These are phyloP conservation scores for Lamprotornis superbus DNA, from an alignment of 2,113 vertebrate genomes.

Conservation along the genomic window DNA sequence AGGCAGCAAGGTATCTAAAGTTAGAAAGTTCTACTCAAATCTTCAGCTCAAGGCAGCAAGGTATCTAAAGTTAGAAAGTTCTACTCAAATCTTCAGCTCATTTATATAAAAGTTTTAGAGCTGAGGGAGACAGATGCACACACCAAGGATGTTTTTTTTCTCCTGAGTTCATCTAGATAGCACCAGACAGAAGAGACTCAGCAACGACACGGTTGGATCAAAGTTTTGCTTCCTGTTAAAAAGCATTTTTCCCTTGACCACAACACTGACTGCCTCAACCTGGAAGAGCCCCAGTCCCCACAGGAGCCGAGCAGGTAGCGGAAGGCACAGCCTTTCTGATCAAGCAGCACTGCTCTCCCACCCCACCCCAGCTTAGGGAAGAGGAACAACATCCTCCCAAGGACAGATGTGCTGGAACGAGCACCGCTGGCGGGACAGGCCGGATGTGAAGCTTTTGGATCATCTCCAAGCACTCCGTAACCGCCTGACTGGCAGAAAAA, in stretches of 20 bases:
- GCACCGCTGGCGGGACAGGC: fast-evolving
- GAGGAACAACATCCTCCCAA: not conserved
- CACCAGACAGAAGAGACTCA: not conserved
- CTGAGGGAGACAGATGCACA: not conserved
- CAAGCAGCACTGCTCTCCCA: fast-evolving
- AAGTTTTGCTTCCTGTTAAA: not conserved
- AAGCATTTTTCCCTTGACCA: not conserved
- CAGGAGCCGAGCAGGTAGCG: not conserved
- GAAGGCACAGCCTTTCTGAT: not conserved
- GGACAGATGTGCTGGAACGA: not conserved
- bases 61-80: not conserved
- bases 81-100: not conserved
- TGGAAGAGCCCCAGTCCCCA: not conserved
- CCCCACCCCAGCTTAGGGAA: not conserved
- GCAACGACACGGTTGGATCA: not conserved
- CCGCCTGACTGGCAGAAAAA: not conserved
- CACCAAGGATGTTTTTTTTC: not conserved
- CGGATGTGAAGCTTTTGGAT: not conserved
- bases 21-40: not conserved
- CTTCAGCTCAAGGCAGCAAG: not conserved
- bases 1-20: not conserved
- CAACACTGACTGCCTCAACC: not conserved
- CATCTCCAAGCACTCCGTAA: not conserved
- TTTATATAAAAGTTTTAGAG: not conserved
- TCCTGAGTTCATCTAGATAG: not conserved